A percentile compares a stretch with the other conserved stretches of the same genome.
These are phyloP conservation scores for Otocyon megalotis DNA, from an alignment of 2,113 vertebrate species.

Conservation along the genomic window DNA sequence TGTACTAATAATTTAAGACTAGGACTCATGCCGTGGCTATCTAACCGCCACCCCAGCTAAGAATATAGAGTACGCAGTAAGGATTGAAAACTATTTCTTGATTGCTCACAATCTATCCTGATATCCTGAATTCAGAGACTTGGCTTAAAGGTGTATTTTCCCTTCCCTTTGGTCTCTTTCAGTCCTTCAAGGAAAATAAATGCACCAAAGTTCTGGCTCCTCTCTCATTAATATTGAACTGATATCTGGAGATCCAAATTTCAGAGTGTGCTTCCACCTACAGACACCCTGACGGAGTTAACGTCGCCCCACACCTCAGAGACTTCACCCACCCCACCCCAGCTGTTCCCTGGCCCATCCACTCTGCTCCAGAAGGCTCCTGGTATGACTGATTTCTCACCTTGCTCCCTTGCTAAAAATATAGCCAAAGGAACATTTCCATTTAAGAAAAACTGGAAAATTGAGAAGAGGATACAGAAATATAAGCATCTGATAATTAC, in stretches of 20 bases:
- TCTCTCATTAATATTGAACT: not conserved
- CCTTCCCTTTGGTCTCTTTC: not conserved
- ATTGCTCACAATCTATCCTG: not conserved
- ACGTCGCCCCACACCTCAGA: not conserved
- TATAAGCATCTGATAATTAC: not conserved
- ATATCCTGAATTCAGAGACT: not conserved
- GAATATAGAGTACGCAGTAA: not conserved
- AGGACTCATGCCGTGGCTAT: not conserved
- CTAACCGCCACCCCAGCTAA: not conserved
- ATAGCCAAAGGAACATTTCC: not conserved
- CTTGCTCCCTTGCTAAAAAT: not conserved
- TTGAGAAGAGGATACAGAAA: not conserved
- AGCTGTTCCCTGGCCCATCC: not conserved
- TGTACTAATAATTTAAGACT: not conserved
- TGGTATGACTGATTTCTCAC: not conserved
- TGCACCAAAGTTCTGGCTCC: not conserved
- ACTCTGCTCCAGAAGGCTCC: not conserved
- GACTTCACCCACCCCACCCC: no score
- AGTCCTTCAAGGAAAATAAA: constrained; percentile 14
- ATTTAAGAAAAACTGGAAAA: not conserved
- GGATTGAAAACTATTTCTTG: not conserved
- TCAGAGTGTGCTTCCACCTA: not conserved
- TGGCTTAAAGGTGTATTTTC: not conserved
- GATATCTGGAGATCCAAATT: not conserved
- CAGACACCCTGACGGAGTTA: not conserved